Evolutionary conservation across 2,888 invertebrate genomes (phyloP).

Genomic region (Tipula unca): DNA sequence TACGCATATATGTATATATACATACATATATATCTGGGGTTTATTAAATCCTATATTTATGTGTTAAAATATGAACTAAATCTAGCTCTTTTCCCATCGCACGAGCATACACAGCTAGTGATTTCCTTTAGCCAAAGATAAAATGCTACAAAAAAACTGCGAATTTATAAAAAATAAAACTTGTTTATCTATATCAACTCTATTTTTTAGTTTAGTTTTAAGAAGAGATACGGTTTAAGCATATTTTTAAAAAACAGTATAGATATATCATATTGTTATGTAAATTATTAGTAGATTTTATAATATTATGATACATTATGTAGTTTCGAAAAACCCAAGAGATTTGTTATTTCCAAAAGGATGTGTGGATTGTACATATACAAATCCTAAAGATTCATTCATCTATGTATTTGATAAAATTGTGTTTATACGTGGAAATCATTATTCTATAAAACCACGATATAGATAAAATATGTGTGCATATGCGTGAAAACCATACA

Average conservation of each 20-base stretch:
- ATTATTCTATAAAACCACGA: background rate
- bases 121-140: conserved; percentile 4
- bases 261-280: background rate
- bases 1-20: too few relatives aligned
- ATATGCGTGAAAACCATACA: background rate
- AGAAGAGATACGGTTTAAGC: background rate
- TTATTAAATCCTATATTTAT: background rate
- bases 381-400: background rate
- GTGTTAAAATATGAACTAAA: background rate
- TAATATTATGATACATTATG: background rate
- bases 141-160: background rate
- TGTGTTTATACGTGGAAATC: background rate
- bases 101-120: background rate
- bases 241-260: background rate
- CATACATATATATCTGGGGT: background rate
- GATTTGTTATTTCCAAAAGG: background rate
- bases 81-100: background rate
- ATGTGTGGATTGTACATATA: background rate
- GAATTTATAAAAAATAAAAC: background rate
- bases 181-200: background rate
- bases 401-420: background rate
- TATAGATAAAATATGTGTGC: background rate
- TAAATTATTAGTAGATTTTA: background rate
- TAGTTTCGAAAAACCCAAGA: background rate
- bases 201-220: background rate